These are phyloP conservation scores for Latrodectus hesperus DNA, from an alignment of 2,888 invertebrate species.

Conservation along the genomic window DNA sequence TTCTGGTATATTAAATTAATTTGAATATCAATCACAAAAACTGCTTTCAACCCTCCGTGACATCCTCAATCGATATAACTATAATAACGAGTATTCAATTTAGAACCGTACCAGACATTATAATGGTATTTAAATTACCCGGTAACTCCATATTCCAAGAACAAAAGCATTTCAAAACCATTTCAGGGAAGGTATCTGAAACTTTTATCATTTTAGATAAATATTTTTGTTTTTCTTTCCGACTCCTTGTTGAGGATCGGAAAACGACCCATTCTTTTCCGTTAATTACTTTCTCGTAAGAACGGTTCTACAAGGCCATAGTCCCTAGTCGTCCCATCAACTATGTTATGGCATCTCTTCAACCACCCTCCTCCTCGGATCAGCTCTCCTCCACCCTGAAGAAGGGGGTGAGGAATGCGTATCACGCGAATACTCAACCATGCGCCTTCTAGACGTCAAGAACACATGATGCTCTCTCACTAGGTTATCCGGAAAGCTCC, in stretches of 20 bases:
- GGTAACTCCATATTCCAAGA: background rate
- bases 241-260: background rate
- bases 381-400: constrained; percentile 16
- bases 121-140: constrained; percentile 5
- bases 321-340: background rate
- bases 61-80: background rate
- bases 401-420: constrained; percentile 9
- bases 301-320: background rate
- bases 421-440: constrained; percentile 64
- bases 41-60: background rate
- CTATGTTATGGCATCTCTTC: background rate
- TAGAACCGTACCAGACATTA: background rate
- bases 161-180: background rate
- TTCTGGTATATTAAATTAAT: no score
- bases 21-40: no score
- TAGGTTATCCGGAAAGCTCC: background rate
- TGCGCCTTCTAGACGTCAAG: constrained; percentile 54
- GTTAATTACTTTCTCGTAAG: background rate
- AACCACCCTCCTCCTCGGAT: constrained; percentile 20
- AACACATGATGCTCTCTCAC: constrained; percentile 61
- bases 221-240: background rate
- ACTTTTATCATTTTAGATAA: constrained; percentile 2
- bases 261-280: background rate
- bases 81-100: background rate
- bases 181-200: background rate